Base-by-base conservation (phyloP, 2,113 vertebrate genomes). In the Tinamus guttatus region DNA sequence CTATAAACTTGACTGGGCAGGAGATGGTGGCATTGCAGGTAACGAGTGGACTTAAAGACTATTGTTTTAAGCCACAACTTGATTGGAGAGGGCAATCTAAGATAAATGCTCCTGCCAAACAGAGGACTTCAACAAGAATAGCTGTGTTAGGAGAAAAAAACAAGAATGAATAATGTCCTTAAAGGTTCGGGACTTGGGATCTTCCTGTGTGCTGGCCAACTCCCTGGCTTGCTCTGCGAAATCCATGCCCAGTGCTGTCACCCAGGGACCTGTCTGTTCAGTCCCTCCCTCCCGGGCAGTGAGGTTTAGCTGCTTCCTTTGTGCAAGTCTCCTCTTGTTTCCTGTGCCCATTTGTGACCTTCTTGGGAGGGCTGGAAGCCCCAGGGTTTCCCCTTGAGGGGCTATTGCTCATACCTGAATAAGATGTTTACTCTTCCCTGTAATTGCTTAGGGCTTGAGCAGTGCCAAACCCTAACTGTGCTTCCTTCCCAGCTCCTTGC, bases 341-440 rank as follows among this genome's bases (percentile, higher is more conserved):
- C 90, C 95, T 95, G 85, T 94, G 83, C 77, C 52, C 58, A 65
- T 90, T 92, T 91, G 69, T 95, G 96, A 96, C 95, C 92, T 90
- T 93, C 95, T 76, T 94, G 93, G 89, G 94, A 96, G 96, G 83
- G 88, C 83, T 96, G 93, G 78, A 94, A 96, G 93, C 92, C 76
- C 30, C 80, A 88, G 77, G 85, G 71, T 94, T 95, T 93, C 93
- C 94, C 85, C 95, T 93, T 93, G 65, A 92, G 95, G 92, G 77
- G 56, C 1, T 5, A 93, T 96, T 94, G 92, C 95, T 96, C 95
- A 97, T 96, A 85, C 69, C 93, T 96, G 92, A 95, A 96, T 93
- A 93, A 94, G 93, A 82, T 97, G 96, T 97, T 97, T 97, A 96
- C 94, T 93, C 87, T 94, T 94, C 62, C 47, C 88, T 92, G n/a